A percentile compares a stretch with the other conserved stretches of the same genome.
Evolutionary conservation across 2,113 vertebrate genomes (phyloP).

Genomic region (Vombatus ursinus): DNA sequence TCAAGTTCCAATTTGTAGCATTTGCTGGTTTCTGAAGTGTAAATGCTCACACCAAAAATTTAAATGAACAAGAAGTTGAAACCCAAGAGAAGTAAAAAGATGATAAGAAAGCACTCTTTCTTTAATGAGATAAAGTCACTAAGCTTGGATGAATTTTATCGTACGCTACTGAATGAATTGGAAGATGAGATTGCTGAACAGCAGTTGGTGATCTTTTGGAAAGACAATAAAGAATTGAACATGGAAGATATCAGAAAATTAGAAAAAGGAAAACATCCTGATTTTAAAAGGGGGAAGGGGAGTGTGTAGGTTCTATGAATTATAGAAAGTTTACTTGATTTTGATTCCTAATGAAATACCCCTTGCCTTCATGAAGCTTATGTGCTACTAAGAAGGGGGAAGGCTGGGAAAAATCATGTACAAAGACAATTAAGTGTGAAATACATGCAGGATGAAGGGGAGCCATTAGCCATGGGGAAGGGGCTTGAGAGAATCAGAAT

Average conservation of each 20-base stretch:
- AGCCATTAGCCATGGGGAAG: background rate
- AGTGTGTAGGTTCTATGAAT: background rate
- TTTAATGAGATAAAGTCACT: background rate
- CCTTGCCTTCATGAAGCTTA: background rate
- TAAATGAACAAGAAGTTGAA: background rate
- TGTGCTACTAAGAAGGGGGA: background rate
- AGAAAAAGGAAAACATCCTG: background rate
- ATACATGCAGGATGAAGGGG: background rate
- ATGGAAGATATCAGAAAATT: background rate
- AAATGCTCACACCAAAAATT: background rate
- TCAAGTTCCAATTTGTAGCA: background rate
- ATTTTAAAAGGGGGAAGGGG: background rate
- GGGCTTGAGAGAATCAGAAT: background rate
- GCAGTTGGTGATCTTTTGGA: background rate
- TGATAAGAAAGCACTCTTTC: background rate
- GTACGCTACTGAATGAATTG: background rate
- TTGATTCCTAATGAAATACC: background rate
- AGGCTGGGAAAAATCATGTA: background rate
- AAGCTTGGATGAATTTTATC: background rate
- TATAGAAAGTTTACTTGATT: background rate
- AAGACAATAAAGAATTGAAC: background rate
- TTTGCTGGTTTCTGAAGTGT: background rate
- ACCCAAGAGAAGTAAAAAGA: background rate
- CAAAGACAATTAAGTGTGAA: background rate
- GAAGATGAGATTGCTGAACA: background rate